Percentiles rank a stretch among this genome's conserved stretches.
These are phyloP conservation scores for Alectoris magna DNA, from an alignment of 2,797 vertebrate genomes.

Conservation along the genomic window DNA sequence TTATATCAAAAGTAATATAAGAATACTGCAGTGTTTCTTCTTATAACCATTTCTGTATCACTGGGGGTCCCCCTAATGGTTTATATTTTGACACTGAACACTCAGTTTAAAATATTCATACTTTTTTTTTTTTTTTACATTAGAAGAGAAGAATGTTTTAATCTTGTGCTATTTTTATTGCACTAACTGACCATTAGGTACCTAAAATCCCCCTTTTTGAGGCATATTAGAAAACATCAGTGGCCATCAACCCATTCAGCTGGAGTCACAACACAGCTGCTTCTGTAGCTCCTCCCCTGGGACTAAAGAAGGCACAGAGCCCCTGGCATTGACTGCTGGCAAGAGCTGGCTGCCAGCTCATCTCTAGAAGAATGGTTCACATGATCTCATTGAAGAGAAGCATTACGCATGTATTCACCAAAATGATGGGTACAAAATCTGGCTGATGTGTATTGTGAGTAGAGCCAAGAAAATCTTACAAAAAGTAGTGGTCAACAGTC, in stretches of 20 bases:
- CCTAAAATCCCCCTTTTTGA: neutral
- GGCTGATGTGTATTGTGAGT: neutral
- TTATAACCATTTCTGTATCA: conserved; percentile 28
- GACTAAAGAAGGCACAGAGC: neutral
- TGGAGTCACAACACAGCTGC: neutral
- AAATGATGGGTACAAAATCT: neutral
- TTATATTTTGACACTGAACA: neutral
- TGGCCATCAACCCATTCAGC: neutral
- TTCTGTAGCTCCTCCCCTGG: neutral
- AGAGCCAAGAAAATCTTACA: neutral
- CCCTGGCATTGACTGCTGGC: neutral
- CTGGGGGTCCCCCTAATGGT: conserved; percentile 48
- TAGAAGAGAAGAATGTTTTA: neutral
- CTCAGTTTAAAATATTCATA: neutral
- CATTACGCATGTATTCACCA: neutral
- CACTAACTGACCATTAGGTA: neutral
- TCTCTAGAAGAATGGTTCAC: neutral
- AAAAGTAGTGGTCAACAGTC: neutral
- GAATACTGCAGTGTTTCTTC: neutral
- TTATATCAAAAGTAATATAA: conserved; percentile 28
- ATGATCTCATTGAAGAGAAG: neutral
- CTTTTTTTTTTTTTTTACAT: neutral
- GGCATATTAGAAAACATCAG: neutral
- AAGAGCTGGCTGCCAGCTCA: neutral
- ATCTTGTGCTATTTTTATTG: neutral